phyloP scores from a whole-genome alignment of 2,797 vertebrate species.

The Gouania willdenowi region DNA sequence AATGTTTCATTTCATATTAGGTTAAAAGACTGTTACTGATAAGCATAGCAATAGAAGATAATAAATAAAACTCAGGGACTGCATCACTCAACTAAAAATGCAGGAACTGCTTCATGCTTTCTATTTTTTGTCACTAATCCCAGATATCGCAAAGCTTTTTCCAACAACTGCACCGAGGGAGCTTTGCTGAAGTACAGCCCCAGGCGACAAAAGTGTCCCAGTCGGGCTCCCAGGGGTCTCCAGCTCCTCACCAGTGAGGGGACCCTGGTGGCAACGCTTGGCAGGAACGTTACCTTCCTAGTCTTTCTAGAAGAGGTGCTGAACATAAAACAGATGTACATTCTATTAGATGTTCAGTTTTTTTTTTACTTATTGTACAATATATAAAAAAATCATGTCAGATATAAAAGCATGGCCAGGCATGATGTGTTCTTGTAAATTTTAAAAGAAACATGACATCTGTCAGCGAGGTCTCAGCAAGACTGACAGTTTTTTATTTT shows the following conservation, averaged over 20 bases:
- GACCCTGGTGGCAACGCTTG: slow-evolving; percentile 80
- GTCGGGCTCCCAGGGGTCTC: slow-evolving; percentile 82
- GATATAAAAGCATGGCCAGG: too few species aligned
- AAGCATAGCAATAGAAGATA: too few species aligned
- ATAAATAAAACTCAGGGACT: too few species aligned
- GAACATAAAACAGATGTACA: too few species aligned
- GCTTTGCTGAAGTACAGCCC: slow-evolving; percentile 81
- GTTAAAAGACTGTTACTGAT: too few species aligned
- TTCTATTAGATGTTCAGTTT: too few species aligned
- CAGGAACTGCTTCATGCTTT: too few species aligned
- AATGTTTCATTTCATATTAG: too few species aligned
- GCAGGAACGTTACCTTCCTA: slow-evolving; percentile 85
- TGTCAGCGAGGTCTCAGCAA: slow-evolving; percentile 10
- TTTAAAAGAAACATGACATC: slow-evolving; percentile 21
- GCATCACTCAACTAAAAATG: too few species aligned
- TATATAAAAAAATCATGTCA: slow-evolving; percentile 27
- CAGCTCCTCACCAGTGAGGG: slow-evolving; percentile 84
- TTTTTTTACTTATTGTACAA: slow-evolving; percentile 9
- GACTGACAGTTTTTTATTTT: slow-evolving; percentile 34
- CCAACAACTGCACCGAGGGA: slow-evolving; percentile 89
- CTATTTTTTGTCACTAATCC: slow-evolving; percentile 19
- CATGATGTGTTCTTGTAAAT: slow-evolving; percentile 28
- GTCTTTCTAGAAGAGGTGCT: slow-evolving; percentile 89
- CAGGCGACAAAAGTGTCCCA: slow-evolving; percentile 84
- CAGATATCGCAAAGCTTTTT: slow-evolving; percentile 87